These are phyloP conservation scores for Lepilemur septentrionalis DNA, from an alignment of 2,797 vertebrate species.

Conservation along the genomic window DNA sequence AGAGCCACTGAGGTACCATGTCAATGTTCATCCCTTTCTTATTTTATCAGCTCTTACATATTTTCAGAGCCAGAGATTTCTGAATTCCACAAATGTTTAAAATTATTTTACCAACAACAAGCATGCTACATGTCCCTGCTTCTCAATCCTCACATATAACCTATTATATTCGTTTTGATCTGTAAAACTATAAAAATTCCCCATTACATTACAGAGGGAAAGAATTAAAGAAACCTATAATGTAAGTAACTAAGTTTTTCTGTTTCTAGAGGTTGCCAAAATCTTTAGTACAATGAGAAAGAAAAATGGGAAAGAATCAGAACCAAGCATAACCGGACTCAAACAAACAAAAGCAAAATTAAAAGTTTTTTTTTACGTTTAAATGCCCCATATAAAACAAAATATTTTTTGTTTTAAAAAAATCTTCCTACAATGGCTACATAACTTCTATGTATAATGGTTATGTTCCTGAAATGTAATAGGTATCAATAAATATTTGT, in stretches of 20 bases:
- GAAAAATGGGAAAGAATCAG: background rate
- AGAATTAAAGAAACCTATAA: background rate
- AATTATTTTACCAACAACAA: background rate
- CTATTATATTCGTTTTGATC: background rate
- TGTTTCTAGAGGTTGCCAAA: conserved; percentile 16
- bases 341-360: background rate
- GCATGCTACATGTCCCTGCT: background rate
- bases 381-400: background rate
- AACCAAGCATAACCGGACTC: background rate
- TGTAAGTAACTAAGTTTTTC: background rate
- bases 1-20: background rate
- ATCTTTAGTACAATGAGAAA: background rate
- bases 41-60: background rate
- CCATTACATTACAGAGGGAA: background rate
- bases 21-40: background rate
- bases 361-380: background rate
- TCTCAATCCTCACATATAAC: background rate
- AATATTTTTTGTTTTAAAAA: background rate
- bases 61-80: background rate
- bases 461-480: background rate
- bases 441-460: background rate
- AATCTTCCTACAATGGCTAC: background rate
- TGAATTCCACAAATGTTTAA: background rate
- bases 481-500: background rate
- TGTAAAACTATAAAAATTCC: background rate